A percentile compares a stretch with the other conserved stretches of the same genome.
phyloP scores from a whole-genome alignment of 37 sponge, comb jelly and placozoan species.

The Cliona cf. orientalis region DNA sequence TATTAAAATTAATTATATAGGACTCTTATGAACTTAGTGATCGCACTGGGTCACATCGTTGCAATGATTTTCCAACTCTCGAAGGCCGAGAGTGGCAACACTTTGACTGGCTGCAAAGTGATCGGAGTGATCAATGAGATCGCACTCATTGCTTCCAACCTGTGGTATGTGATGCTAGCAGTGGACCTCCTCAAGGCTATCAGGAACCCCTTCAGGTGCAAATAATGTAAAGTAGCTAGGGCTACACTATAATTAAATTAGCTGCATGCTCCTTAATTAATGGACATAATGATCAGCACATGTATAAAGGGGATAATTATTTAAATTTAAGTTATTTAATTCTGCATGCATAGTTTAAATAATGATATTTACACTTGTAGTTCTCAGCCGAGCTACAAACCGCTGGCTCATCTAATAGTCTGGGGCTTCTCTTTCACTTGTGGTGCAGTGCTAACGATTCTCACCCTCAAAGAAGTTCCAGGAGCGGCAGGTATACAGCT shows the following conservation, averaged over 20 bases:
- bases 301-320: too few species aligned
- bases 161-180: constrained; percentile 75
- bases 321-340: too few species aligned
- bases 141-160: constrained; percentile 56
- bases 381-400: constrained; percentile 14
- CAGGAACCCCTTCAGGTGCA: constrained; percentile 89
- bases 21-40: constrained; percentile 59
- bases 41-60: constrained; percentile 57
- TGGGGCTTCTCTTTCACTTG: constrained; percentile 18
- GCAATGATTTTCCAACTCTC: neutral
- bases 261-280: too few species aligned
- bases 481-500: constrained; percentile 18
- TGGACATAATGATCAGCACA: too few species aligned
- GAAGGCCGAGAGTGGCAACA: neutral
- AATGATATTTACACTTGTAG: too few species aligned
- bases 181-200: constrained; percentile 75
- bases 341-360: too few species aligned
- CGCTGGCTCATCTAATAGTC: constrained; percentile 23
- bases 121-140: constrained; percentile 65
- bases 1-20: too few species aligned
- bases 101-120: constrained; percentile 30
- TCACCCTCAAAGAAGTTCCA: constrained; percentile 7
- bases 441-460: constrained; percentile 3
- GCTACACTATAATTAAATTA: too few species aligned
- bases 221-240: too few species aligned